phyloP scores from a whole-genome alignment of 2,797 vertebrate species.

The Malurus splendens region DNA sequence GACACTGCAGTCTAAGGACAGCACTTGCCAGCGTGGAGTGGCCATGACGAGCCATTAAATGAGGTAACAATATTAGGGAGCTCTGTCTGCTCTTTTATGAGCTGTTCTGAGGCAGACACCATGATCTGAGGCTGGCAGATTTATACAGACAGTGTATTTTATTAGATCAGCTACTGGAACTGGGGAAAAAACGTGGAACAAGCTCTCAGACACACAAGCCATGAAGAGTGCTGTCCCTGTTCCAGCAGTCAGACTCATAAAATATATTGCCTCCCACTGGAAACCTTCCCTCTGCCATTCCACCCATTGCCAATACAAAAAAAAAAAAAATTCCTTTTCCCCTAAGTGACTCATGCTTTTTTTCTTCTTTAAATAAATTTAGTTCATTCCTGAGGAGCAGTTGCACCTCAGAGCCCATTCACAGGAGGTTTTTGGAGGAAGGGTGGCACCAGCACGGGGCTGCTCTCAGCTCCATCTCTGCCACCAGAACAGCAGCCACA shows the following conservation, averaged over 20 bases:
- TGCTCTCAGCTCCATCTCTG: background rate
- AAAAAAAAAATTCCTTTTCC: no score
- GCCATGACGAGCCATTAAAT: background rate
- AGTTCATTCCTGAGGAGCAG: background rate
- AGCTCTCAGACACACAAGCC: background rate
- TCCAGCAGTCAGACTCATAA: background rate
- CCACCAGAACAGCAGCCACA: accelerated
- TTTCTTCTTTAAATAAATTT: accelerated
- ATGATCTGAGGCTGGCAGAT: background rate
- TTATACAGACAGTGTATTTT: constrained; percentile 4
- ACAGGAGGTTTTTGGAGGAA: background rate
- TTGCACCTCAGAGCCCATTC: accelerated
- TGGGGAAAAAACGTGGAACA: background rate
- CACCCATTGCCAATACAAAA: background rate
- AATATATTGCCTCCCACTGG: background rate
- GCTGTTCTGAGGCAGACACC: background rate
- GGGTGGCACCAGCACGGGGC: background rate
- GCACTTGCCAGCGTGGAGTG: accelerated
- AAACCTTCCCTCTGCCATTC: background rate
- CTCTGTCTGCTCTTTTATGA: background rate
- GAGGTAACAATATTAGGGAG: background rate
- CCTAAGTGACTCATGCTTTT: background rate
- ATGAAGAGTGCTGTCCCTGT: background rate
- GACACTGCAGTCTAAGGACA: background rate
- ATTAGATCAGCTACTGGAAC: background rate